Base-by-base conservation (phyloP, 1,140 invertebrate genomes). In the Drosophila littoralis region DNA sequence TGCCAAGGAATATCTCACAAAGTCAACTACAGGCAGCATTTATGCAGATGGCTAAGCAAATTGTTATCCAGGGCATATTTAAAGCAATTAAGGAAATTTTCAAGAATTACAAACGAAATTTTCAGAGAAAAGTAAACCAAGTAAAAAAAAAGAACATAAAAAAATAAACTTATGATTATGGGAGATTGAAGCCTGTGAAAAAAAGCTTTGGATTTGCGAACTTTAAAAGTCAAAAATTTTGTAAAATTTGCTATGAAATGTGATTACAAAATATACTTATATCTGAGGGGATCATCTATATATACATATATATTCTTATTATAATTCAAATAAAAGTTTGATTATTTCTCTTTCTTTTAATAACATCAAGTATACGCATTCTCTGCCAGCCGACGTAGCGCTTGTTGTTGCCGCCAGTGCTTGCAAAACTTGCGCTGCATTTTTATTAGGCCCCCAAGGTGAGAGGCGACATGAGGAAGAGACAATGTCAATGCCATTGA, bases 401-500 rank as follows among this genome's bases (percentile, higher is more conserved):
- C 22, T 28, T 28, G 22, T 28, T 28, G 22, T 28, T 28, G 22
- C 22, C 22, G 22, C 22, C 35, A 36, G 35, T 33, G 13, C 28
- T 17, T 36, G 33, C 13, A 5, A 42, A 48, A 64, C 38, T 42
- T 52, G 32, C 51, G 17, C 36, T 32, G 22, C 61, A 79, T 66
- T 80, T 72, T 42, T 42, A 58, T 45, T 46, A 51, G 48, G 42
- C 38, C 12, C n/a, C 45, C 12, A 55, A 67, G 54, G 63, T 42
- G 42, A 65, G 36, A 50, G 36, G 33, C 33, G 42, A 45, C 40
- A 55, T 43, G 57, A 52, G 52, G 50, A 45, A 57, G 58, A 57
- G 45, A 60, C 77, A 84, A 80, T 84, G 81, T 80, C 81, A 84
- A 84, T 80, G 81, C 36, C 54, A 33, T 38, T 32, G 46, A 36